These are phyloP conservation scores for Harpalus rufipes DNA, from an alignment of 2,888 invertebrate species.

Conservation along the genomic window DNA sequence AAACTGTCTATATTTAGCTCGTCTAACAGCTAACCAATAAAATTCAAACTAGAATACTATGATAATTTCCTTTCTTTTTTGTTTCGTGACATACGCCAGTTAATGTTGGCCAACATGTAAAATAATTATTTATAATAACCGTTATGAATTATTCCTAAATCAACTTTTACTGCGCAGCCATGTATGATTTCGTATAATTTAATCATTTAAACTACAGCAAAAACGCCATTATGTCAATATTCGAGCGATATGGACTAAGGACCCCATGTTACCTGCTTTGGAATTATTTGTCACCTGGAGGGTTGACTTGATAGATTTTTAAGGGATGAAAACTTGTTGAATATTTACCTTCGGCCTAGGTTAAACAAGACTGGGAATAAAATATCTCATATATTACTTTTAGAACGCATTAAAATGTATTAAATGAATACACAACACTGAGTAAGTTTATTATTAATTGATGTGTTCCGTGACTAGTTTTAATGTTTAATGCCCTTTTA, in stretches of 20 bases:
- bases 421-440: no score
- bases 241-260: neutral
- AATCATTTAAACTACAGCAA: conserved; percentile 25
- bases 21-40: neutral
- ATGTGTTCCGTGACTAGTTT: no score
- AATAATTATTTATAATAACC: conserved; percentile 37
- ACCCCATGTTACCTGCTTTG: neutral
- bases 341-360: neutral
- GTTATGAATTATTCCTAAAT: conserved; percentile 24
- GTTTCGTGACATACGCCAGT: conserved; percentile 36
- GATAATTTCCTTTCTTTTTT: neutral
- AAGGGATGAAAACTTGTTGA: neutral
- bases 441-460: no score
- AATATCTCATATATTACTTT: no score
- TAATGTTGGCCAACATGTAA: conserved; percentile 31
- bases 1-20: neutral
- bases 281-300: conserved; percentile 1
- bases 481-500: no score
- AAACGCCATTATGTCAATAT: neutral
- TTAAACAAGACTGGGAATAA: no score
- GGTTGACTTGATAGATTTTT: neutral
- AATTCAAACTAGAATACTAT: conserved; percentile 27
- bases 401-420: no score
- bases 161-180: conserved; percentile 41
- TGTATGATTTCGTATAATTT: conserved; percentile 32